These are phyloP conservation scores for Hyperoodon ampullatus DNA, from an alignment of 2,113 vertebrate species.

Conservation along the genomic window DNA sequence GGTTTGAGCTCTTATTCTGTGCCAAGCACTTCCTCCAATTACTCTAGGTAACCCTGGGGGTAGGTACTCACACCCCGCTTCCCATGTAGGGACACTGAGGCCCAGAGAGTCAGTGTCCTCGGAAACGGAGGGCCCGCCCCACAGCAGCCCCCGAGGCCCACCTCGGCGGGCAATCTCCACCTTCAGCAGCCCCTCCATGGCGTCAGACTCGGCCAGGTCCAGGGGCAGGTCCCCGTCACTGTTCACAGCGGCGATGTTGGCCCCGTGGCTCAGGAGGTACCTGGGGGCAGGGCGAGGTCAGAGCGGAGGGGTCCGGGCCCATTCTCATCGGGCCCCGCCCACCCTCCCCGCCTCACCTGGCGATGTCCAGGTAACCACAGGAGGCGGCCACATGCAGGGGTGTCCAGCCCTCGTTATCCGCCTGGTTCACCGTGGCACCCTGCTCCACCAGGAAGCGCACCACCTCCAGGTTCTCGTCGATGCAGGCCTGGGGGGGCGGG, in stretches of 20 bases:
- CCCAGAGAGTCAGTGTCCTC: neutral
- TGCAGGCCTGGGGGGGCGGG: constrained; percentile 88
- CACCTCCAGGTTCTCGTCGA: constrained; percentile 93
- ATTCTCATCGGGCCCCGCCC: constrained; percentile 62
- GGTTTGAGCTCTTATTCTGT: neutral
- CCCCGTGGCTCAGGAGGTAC: constrained; percentile 90
- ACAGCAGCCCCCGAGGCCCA: constrained; percentile 48
- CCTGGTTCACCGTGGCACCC: constrained; percentile 91
- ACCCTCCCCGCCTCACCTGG: constrained; percentile 85
- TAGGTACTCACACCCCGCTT: fast-evolving
- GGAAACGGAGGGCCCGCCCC: neutral
- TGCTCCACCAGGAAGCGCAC: constrained; percentile 91
- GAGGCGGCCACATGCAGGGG: constrained; percentile 94
- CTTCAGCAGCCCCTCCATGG: constrained; percentile 90
- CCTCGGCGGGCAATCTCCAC: constrained; percentile 87
- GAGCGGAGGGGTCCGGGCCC: neutral
- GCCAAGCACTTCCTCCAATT: fast-evolving
- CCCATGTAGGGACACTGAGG: neutral
- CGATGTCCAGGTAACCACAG: constrained; percentile 92
- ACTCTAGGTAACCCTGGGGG: neutral
- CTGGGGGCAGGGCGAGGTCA: constrained; percentile 79
- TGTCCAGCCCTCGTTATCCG: constrained; percentile 95
- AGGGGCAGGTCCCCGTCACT: constrained; percentile 93
- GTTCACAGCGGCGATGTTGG: constrained; percentile 91
- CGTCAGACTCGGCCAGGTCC: constrained; percentile 92